Evolutionary conservation across 2,797 vertebrate species (phyloP).

Genomic region (Mormyrus hasselquistii): DNA sequence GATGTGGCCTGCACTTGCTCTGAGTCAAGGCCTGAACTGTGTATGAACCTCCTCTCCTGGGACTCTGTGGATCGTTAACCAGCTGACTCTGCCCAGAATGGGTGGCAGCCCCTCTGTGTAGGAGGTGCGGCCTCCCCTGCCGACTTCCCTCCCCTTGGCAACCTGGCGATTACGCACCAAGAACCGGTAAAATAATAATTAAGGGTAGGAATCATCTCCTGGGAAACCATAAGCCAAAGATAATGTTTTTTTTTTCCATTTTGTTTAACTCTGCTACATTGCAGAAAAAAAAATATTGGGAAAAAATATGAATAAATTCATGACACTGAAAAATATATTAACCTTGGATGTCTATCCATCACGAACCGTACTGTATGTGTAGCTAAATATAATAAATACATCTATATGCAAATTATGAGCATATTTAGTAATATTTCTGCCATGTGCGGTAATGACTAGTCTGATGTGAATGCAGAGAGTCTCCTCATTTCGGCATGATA

Average conservation of each 20-base stretch:
- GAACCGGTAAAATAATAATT: not conserved
- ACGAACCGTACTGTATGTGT: not conserved
- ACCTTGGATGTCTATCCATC: not conserved
- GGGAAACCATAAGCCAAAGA: not conserved
- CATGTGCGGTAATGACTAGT: not conserved
- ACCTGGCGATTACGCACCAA: not conserved
- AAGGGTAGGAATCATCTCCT: not conserved
- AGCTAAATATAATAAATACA: not conserved
- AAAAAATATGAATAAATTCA: not conserved
- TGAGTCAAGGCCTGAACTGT: slow-evolving; percentile 58
- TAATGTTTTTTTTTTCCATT: not conserved
- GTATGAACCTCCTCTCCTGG: slow-evolving; percentile 58
- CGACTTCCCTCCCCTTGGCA: not conserved
- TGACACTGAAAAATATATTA: not conserved
- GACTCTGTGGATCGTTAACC: slow-evolving; percentile 61
- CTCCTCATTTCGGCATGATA: not conserved
- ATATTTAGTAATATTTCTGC: not conserved
- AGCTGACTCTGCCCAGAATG: slow-evolving; percentile 54
- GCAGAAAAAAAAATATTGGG: not conserved
- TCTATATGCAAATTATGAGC: not conserved
- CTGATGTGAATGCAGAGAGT: slow-evolving; percentile 24
- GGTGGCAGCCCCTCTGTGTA: slow-evolving; percentile 34
- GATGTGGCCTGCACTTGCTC: slow-evolving; percentile 35
- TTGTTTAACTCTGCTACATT: not conserved
- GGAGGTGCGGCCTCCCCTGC: not conserved